phyloP scores from a whole-genome alignment of 2,888 invertebrate genomes.

The Trypoxylon attenuatum region DNA sequence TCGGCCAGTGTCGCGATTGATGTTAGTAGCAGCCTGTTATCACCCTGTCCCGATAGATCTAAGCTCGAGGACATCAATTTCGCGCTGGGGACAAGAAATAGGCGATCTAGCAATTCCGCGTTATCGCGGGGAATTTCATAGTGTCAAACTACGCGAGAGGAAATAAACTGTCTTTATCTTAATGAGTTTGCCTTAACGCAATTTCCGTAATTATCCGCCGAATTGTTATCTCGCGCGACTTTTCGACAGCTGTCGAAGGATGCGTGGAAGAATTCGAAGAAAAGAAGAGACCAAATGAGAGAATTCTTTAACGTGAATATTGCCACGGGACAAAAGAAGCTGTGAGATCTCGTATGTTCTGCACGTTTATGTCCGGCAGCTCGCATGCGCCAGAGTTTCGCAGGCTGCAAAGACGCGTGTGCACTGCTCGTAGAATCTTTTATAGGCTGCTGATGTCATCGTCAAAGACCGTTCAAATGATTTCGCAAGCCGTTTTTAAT shows the following conservation, averaged over 20 bases:
- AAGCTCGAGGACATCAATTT: neutral
- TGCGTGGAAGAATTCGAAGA: neutral
- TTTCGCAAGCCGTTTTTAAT: constrained; percentile 66
- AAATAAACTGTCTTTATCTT: constrained; percentile 27
- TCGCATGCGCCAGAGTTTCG: too few relatives aligned
- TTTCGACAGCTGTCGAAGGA: too few relatives aligned
- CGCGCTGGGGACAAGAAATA: neutral
- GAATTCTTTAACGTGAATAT: neutral
- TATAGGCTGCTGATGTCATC: constrained; percentile 52
- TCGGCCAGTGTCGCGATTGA: too few relatives aligned
- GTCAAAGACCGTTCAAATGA: constrained; percentile 52
- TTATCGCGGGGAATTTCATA: constrained; percentile 12
- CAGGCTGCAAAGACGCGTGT: too few relatives aligned
- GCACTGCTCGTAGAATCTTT: constrained; percentile 10
- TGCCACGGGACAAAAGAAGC: neutral
- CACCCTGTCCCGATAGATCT: neutral
- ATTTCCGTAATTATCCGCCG: neutral
- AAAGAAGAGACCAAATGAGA: too few relatives aligned
- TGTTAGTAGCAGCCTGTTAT: neutral
- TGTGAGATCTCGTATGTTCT: neutral
- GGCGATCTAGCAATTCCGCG: constrained; percentile 1
- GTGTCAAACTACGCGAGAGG: neutral
- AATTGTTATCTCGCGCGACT: neutral
- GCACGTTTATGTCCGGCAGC: neutral
- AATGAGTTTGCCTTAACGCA: neutral